Conservation (phyloP, 92 coral and sea anemone genomes). For the Micromussa lordhowensis region DNA sequence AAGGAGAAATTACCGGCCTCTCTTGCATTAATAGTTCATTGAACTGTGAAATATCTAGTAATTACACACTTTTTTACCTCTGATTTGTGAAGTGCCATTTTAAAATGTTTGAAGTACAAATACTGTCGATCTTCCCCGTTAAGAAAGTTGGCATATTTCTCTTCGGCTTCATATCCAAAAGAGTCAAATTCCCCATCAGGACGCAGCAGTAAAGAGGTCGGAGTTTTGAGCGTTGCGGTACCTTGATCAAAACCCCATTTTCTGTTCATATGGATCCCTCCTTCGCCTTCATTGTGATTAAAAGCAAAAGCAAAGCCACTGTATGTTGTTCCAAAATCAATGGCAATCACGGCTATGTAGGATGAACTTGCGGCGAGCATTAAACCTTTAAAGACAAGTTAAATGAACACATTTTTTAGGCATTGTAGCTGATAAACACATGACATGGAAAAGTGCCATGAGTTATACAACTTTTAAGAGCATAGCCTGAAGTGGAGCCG, state of each 20-base stretch:
- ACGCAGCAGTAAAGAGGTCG: constrained; percentile 37
- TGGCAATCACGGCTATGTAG: constrained; percentile 55
- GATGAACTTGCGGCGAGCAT: neutral
- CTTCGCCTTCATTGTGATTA: constrained; percentile 48
- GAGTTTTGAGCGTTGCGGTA: constrained; percentile 23
- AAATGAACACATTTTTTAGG: no score
- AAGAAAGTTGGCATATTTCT: constrained; percentile 39
- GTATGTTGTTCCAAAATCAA: constrained; percentile 47
- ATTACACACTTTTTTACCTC: neutral
- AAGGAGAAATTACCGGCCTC: no score
- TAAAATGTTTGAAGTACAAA: constrained; percentile 44
- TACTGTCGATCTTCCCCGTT: constrained; percentile 24
- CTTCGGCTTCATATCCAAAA: constrained; percentile 55
- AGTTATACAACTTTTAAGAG: no score
- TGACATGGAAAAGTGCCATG: no score
- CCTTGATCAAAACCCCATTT: constrained; percentile 49
- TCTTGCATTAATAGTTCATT: no score
- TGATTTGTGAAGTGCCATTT: constrained; percentile 41
- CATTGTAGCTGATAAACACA: no score
- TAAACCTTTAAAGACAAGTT: constrained; percentile 3
- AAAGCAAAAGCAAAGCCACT: constrained; percentile 59
- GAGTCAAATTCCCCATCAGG: constrained; percentile 32
- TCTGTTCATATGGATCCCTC: constrained; percentile 57
- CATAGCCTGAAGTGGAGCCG: no score
- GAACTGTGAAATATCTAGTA: no score